phyloP scores from a whole-genome alignment of 2,113 vertebrate genomes.

The Pedionomus torquatus region DNA sequence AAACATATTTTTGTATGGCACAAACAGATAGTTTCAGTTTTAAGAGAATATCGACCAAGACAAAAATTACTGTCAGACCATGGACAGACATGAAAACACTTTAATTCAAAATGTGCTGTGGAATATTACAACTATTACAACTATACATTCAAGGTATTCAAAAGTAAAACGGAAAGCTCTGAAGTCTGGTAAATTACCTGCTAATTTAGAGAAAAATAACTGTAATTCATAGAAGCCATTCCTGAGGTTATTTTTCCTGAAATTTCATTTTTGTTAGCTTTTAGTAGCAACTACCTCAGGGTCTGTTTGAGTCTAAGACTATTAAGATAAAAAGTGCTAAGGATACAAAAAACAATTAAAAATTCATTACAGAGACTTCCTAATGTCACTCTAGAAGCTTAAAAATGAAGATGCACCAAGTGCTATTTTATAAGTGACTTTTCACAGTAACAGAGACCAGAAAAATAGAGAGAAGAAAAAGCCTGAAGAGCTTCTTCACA shows the following conservation, averaged over 20 bases:
- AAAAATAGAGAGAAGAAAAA: background rate
- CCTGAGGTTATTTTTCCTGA: background rate
- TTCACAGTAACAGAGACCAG: background rate
- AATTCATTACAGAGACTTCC: background rate
- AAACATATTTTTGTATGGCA: background rate
- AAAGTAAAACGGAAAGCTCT: background rate
- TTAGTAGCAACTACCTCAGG: background rate
- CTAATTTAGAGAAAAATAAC: background rate
- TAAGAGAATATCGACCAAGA: background rate
- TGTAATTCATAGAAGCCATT: background rate
- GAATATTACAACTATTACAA: background rate
- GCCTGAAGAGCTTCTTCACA: background rate
- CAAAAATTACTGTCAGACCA: background rate
- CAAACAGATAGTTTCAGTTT: background rate
- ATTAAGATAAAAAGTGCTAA: background rate
- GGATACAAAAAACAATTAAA: background rate
- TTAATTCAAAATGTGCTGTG: background rate
- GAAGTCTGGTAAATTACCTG: background rate
- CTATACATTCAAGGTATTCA: background rate
- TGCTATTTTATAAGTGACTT: background rate
- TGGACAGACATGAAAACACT: fast-evolving
- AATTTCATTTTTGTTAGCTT: background rate
- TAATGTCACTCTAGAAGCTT: background rate
- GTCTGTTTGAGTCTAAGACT: background rate
- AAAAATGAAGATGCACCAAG: background rate